Base-by-base conservation (phyloP, 2,888 invertebrate genomes). In the Eugnorisma glareosa region DNA sequence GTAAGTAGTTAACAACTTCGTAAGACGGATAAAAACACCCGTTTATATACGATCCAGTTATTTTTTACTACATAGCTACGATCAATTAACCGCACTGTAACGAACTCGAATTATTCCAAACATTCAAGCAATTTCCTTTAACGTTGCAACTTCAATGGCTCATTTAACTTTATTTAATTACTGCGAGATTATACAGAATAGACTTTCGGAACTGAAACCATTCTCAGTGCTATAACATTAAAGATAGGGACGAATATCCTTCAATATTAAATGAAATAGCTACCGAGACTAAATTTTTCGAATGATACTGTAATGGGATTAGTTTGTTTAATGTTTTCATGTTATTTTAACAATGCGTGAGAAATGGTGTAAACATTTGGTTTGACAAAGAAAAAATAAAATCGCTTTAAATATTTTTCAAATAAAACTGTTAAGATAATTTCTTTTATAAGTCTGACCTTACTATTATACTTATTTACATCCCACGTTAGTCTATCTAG, bases 101-200 rank as follows among this genome's bases (percentile, higher is more conserved):
- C 5, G 15, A 69, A 51, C 40, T 54, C 5, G 13, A 15, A 51
- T 57, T 57, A 37, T 64, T 69, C 43, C 69, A 37, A 37, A 74
- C 67, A 74, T 73, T 69, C 67, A 68, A 40, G n/a, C n/a, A n/a
- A n/a, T n/a, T n/a, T n/a, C n/a, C n/a, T n/a, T n/a, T n/a, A n/a
- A n/a, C n/a, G n/a, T n/a, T 77, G 73, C 73, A 75, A 73, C 63
- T 73, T 57, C 64, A 73, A 79, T 63, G 75, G 66, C 45, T 73
- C 73, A 83, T 82, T 84, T 67, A 67, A 82, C 67, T 83, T 68
- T 79, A 81, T 71, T 43, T 79, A 79, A 83, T 59, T 77, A 51
- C 54, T 71, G 35, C 68, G 45, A 61, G 54, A 75, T 73, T 72
- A 79, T 67, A 79, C 40, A 70, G n/a, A 70, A 70, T 70, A 18